phyloP scores from a whole-genome alignment of 1,140 invertebrate species.

The Oryzaephilus surinamensis region DNA sequence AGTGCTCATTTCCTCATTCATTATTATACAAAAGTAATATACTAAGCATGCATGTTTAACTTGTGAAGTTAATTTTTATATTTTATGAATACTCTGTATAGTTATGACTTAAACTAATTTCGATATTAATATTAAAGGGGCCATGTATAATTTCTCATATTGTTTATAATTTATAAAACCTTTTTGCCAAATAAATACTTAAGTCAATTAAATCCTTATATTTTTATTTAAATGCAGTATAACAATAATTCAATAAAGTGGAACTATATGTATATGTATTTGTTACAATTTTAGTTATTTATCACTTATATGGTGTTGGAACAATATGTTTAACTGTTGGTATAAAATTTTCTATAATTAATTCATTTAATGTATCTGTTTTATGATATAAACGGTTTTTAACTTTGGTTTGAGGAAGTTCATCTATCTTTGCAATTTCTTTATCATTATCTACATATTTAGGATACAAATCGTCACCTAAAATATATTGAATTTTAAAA shows the following conservation, averaged over 20 bases:
- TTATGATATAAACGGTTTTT: conserved; percentile 3
- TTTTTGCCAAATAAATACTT: neutral
- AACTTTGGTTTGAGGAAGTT: neutral
- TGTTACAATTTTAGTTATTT: neutral
- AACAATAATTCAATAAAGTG: conserved; percentile 7
- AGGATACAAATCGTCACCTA: conserved; percentile 8
- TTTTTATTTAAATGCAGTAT: neutral
- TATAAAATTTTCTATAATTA: conserved; percentile 3
- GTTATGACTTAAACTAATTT: too few relatives aligned
- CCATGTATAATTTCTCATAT: conserved; percentile 8
- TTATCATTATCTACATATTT: conserved; percentile 1
- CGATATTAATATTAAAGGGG: too few relatives aligned
- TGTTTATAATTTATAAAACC: neutral
- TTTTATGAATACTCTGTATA: too few relatives aligned
- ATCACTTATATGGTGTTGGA: neutral
- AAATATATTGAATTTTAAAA: neutral
- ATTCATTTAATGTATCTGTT: neutral
- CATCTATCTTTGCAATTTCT: neutral
- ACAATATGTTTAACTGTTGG: conserved; percentile 4
- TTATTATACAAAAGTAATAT: too few relatives aligned
- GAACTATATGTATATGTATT: neutral
- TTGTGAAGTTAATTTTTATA: too few relatives aligned
- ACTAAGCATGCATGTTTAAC: too few relatives aligned
- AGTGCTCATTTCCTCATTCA: too few relatives aligned
- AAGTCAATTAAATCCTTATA: neutral